phyloP scores from a whole-genome alignment of 1,140 invertebrate genomes.

The Colletes latitarsis region DNA sequence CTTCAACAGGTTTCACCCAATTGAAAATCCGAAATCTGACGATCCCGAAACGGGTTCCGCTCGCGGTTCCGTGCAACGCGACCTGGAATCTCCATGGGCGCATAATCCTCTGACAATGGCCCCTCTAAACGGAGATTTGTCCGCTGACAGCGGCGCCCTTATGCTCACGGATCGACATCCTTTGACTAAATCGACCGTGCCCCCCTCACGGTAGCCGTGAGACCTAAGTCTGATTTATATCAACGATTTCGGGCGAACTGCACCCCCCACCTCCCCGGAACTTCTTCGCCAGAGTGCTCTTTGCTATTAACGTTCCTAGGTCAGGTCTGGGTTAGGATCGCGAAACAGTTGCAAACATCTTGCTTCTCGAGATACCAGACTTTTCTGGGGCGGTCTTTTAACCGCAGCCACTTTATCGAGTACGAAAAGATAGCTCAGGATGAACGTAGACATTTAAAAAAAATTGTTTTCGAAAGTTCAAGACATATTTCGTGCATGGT shows the following conservation, averaged over 20 bases:
- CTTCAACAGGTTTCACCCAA: constrained; percentile 48
- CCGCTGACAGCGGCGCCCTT: constrained; percentile 46
- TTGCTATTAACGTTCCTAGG: not conserved
- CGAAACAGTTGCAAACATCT: not conserved
- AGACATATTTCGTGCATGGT: too few relatives aligned
- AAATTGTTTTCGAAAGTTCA: too few relatives aligned
- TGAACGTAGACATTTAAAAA: too few relatives aligned
- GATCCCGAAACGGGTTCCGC: constrained; percentile 33
- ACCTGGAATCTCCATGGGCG: constrained; percentile 15
- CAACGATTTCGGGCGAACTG: constrained; percentile 28
- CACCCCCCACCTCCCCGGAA: not conserved
- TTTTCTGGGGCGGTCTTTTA: too few relatives aligned
- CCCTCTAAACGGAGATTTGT: constrained; percentile 52
- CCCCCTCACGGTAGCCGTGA: not conserved
- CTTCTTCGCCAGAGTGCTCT: not conserved
- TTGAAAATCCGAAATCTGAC: constrained; percentile 51
- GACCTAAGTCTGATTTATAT: constrained; percentile 50
- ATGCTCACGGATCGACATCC: constrained; percentile 40
- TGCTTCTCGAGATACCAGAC: too few relatives aligned
- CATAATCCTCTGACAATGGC: constrained; percentile 53
- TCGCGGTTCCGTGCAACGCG: not conserved
- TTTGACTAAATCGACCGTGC: constrained; percentile 43
- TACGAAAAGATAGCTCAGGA: too few relatives aligned
- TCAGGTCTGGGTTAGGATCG: too few relatives aligned
- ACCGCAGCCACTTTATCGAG: too few relatives aligned